Evolutionary conservation across 2,888 invertebrate genomes (phyloP).

Genomic region (Osedax frankpressi): DNA sequence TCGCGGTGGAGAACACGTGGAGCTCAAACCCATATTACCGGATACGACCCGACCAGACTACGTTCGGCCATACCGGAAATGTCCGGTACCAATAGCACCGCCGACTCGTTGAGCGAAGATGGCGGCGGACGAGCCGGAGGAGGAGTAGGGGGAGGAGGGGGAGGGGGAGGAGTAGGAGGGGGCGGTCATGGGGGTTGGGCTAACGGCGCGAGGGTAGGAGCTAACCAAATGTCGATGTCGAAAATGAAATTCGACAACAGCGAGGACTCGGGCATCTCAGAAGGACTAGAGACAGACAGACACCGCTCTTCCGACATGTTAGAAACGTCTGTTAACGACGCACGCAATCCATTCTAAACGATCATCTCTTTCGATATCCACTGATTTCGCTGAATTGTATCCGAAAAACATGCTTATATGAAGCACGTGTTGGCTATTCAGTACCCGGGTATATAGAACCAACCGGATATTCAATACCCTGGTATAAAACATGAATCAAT

Average conservation of each 20-base stretch:
- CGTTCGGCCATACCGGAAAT: not conserved
- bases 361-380: too few relatives aligned
- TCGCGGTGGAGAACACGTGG: not conserved
- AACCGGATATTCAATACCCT: too few relatives aligned
- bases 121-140: not conserved
- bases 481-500: too few relatives aligned
- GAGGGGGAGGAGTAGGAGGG: not conserved
- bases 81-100: too few relatives aligned
- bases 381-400: too few relatives aligned
- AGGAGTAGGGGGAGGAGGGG: not conserved
- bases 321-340: too few relatives aligned
- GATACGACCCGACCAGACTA: not conserved
- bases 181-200: not conserved
- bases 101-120: not conserved
- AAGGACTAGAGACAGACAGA: not conserved
- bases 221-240: not conserved
- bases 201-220: not conserved
- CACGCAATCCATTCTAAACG: too few relatives aligned
- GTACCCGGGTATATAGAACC: too few relatives aligned
- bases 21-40: not conserved
- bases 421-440: too few relatives aligned
- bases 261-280: constrained; percentile 12
- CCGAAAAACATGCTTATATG: too few relatives aligned
- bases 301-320: not conserved
- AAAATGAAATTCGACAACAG: not conserved